phyloP scores from a whole-genome alignment of 2,113 vertebrate species.

The Eudyptes chrysolophus region DNA sequence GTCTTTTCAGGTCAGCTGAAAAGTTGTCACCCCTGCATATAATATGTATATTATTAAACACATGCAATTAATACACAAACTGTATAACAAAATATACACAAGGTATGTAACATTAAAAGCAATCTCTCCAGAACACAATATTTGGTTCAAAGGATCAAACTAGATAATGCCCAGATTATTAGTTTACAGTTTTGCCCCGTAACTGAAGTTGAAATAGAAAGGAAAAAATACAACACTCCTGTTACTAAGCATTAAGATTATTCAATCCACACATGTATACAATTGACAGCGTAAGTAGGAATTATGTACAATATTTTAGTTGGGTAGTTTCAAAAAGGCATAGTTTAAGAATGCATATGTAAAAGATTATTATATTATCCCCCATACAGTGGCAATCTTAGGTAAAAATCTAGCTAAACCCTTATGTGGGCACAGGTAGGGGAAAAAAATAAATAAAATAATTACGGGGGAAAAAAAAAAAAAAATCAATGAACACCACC shows the following conservation, averaged over 20 bases:
- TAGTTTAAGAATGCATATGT: background rate
- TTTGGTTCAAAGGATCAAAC: background rate
- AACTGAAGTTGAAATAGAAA: background rate
- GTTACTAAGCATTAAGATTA: background rate
- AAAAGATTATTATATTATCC: background rate
- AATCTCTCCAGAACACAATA: background rate
- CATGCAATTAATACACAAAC: background rate
- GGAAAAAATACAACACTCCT: background rate
- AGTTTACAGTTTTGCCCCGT: background rate
- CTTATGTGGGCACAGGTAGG: accelerated
- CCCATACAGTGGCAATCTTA: background rate
- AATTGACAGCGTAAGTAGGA: background rate
- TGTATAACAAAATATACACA: background rate
- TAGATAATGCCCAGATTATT: background rate
- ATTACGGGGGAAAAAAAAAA: too few species aligned
- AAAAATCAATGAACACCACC: background rate
- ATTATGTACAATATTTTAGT: background rate
- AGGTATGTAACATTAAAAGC: background rate
- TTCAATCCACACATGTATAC: background rate
- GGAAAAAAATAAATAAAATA: too few species aligned
- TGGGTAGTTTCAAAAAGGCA: background rate
- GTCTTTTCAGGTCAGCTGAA: background rate
- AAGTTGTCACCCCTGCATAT: background rate
- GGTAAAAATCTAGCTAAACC: background rate
- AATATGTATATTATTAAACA: background rate